phyloP scores from a whole-genome alignment of 2,113 vertebrate species.

The Aythya baeri region DNA sequence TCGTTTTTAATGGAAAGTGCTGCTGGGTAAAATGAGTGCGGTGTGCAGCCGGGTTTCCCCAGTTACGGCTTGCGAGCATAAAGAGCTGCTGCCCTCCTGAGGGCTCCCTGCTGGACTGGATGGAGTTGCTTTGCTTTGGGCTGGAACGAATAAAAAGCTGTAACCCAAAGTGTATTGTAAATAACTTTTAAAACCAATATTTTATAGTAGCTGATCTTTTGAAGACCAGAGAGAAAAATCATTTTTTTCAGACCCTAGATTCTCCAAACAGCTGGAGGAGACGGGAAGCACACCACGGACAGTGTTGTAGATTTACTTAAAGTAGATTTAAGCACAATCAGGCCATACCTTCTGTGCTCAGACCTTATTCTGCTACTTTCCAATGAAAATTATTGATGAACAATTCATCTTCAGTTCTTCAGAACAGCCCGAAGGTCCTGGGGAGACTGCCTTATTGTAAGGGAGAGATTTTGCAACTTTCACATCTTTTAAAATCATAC shows the following conservation, averaged over 20 bases:
- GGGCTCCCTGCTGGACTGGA: not conserved
- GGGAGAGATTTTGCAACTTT: not conserved
- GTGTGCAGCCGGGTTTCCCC: not conserved
- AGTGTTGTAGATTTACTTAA: not conserved
- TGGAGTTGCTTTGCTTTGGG: not conserved
- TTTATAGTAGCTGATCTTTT: not conserved
- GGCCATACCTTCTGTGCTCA: not conserved
- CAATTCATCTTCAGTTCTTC: not conserved
- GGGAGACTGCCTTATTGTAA: not conserved
- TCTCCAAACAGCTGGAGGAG: not conserved
- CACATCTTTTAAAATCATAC: not conserved
- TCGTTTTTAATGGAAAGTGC: rapidly evolving
- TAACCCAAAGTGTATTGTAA: too few species aligned
- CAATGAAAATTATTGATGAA: not conserved
- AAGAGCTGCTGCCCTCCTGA: not conserved
- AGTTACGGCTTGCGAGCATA: rapidly evolving
- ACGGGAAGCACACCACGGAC: not conserved
- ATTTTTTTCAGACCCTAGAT: rapidly evolving
- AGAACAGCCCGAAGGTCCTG: not conserved
- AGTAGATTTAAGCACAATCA: not conserved
- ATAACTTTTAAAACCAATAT: not conserved
- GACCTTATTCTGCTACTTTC: not conserved
- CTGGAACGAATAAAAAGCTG: not conserved
- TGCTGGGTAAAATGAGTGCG: not conserved
- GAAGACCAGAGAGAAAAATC: rapidly evolving